Evolutionary conservation across 2,113 vertebrate genomes (phyloP), one percentile per base, ranked within the genome.

Genomic region (Rhizomys pruinosus): DNA sequence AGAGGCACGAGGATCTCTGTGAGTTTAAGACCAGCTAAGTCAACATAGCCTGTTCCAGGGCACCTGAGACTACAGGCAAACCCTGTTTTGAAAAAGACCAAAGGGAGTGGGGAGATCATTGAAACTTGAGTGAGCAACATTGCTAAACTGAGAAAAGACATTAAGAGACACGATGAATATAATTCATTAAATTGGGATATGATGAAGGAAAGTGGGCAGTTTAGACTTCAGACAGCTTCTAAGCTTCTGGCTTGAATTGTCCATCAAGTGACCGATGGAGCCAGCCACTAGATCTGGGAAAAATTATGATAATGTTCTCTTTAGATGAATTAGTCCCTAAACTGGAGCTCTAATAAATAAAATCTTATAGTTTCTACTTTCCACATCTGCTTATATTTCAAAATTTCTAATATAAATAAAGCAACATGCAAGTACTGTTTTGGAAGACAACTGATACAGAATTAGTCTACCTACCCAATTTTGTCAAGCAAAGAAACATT

Each of bases 401-500:
- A 81, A 63, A n/a, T 29, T 0, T 17, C 22, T 61, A 80, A 78
- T 79, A 76, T 63, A 72, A 89, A 82, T 69, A 94, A 55, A 52
- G n/a, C 34, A 39, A 66, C 15, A 73, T 84, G 94, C 47, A 95
- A 93, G 78, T 87, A 76, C 16, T 3, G 55, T 90, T 68, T 42
- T 27, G 52, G 34, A 57, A 89, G 23, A 76, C 71, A 93, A 66
- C 64, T 84, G 59, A 29, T 64, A 47, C 72, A 37, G 68, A 71
- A 47, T 1, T 64, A 39, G 57, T n/a, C 47, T 47, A 86, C 9
- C 3, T 32, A 42, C n/a, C 32, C 57, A 86, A 63, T 64, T 93
- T 82, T 82, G 7, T 89, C n/a, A 93, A 82, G 57, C 44, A 89
- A 88, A 87, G 17, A 84, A 59, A 61, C 57, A 78, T 79, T 82